Conservation (phyloP, 2,797 vertebrate species). For the Gobio occitaniae region DNA sequence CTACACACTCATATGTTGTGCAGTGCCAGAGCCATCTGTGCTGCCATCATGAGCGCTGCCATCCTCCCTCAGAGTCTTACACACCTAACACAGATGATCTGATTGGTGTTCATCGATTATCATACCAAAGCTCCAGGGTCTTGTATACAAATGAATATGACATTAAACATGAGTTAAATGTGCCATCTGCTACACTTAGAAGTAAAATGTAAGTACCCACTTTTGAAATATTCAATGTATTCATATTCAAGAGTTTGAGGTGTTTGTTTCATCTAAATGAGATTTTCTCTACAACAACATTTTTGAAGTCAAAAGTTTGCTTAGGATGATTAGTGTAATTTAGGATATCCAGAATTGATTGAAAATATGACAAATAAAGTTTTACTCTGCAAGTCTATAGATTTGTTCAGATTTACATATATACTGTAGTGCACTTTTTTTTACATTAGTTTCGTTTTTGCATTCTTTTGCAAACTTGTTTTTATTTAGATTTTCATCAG, state of each 20-base stretch:
- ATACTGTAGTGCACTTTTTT: not conserved
- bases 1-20: constrained; percentile 46
- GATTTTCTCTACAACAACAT: not conserved
- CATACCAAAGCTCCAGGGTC: not conserved
- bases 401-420: too few species aligned
- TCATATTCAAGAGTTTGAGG: not conserved
- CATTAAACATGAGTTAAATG: not conserved
- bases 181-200: not conserved
- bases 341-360: not conserved
- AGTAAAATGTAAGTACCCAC: not conserved
- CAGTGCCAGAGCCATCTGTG: constrained; percentile 58
- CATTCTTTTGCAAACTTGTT: too few species aligned
- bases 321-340: not conserved
- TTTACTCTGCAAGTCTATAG: too few species aligned
- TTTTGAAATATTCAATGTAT: not conserved
- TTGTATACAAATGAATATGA: not conserved
- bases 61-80: constrained; percentile 42
- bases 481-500: too few species aligned
- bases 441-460: not conserved
- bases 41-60: constrained; percentile 42
- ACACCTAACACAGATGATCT: not conserved
- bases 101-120: constrained; percentile 8
- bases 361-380: not conserved
- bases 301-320: not conserved
- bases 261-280: not conserved